Evolutionary conservation across 2,797 vertebrate species (phyloP).

Genomic region (Tamandua tetradactyla): DNA sequence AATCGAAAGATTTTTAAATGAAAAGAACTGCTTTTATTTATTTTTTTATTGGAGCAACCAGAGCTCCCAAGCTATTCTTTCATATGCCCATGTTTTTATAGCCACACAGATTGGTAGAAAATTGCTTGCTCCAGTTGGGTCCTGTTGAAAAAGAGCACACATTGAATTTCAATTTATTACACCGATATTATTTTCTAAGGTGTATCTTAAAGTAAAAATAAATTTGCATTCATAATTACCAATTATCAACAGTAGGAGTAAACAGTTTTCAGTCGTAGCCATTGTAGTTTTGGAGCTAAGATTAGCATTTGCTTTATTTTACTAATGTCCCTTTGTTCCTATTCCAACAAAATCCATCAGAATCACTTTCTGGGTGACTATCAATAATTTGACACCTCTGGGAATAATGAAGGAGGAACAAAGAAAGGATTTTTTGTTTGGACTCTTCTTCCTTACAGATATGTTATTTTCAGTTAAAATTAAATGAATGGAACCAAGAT

Average conservation of each 20-base stretch:
- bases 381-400: neutral
- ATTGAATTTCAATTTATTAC: slow-evolving; percentile 40
- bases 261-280: slow-evolving; percentile 21
- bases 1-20: slow-evolving; percentile 60
- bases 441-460: neutral
- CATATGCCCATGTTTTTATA: neutral
- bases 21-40: slow-evolving; percentile 58
- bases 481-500: neutral
- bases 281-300: slow-evolving; percentile 14
- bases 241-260: slow-evolving; percentile 6
- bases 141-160: neutral
- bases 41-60: neutral
- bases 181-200: slow-evolving; percentile 52
- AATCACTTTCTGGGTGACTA: neutral
- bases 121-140: slow-evolving; percentile 46
- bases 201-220: slow-evolving; percentile 1
- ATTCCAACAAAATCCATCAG: neutral
- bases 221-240: slow-evolving; percentile 54
- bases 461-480: slow-evolving; percentile 46
- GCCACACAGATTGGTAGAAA: neutral
- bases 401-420: slow-evolving; percentile 13
- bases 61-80: slow-evolving; percentile 24
- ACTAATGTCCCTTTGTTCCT: slow-evolving; percentile 23
- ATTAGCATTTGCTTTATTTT: slow-evolving; percentile 42
- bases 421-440: slow-evolving; percentile 2